Evolutionary conservation across 2,113 vertebrate species (phyloP).

Genomic region (Camarhynchus parvulus): DNA sequence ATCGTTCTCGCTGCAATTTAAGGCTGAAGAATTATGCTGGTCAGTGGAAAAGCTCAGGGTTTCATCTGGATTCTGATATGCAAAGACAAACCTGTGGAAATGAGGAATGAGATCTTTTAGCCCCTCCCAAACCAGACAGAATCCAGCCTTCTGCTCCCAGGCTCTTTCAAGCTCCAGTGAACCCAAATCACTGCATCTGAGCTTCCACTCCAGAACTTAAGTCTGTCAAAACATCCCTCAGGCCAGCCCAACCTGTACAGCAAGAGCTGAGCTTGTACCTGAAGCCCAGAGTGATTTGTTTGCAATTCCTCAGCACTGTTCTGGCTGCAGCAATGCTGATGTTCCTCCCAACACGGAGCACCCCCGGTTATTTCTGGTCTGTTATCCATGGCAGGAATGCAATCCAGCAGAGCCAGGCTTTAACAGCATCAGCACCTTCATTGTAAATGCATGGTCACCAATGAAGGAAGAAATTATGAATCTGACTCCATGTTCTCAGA

Average conservation of each 20-base stretch:
- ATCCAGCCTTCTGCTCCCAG: slow-evolving; percentile 21
- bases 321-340: background rate
- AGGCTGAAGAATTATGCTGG: background rate
- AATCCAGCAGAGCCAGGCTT: background rate
- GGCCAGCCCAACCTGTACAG: background rate
- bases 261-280: background rate
- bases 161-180: slow-evolving; percentile 31
- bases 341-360: background rate
- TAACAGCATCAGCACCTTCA: background rate
- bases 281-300: background rate
- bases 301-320: background rate
- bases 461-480: no score
- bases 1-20: accelerated
- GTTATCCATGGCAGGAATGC: background rate
- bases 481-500: no score
- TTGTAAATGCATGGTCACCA: no score
- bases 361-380: background rate
- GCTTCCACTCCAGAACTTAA: background rate
- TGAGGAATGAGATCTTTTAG: background rate
- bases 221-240: background rate
- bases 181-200: background rate
- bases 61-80: background rate
- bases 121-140: slow-evolving; percentile 20
- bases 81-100: background rate
- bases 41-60: accelerated